Percentiles rank a stretch among this genome's conserved stretches.
Conservation (phyloP, 2,113 vertebrate species). For the Ceyx cyanopectus region DNA sequence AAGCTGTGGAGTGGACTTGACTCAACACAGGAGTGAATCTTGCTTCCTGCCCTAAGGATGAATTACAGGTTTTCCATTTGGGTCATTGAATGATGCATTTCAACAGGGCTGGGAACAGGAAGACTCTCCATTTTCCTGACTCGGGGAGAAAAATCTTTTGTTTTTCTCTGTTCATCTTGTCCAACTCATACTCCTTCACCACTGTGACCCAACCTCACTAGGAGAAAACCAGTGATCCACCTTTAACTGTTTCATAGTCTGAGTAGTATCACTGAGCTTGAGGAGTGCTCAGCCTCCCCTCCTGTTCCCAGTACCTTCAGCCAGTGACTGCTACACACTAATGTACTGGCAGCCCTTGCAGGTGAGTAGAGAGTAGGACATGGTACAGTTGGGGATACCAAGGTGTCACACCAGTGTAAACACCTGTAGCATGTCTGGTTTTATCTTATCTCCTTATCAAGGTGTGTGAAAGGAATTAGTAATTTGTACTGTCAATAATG, state of each 20-base stretch:
- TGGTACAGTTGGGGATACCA: background rate
- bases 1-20: background rate
- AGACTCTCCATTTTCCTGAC: background rate
- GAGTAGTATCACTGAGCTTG: background rate
- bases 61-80: background rate
- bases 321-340: background rate
- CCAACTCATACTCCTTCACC: background rate
- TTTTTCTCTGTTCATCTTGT: background rate
- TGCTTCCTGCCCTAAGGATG: background rate
- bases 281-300: background rate
- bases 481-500: conserved; percentile 19
- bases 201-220: background rate
- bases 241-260: background rate
- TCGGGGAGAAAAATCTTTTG: background rate
- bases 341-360: background rate
- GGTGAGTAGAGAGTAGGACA: background rate
- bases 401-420: conserved; percentile 8
- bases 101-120: background rate
- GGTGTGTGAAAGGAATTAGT: conserved; percentile 31
- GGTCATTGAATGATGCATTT: background rate
- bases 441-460: conserved; percentile 32
- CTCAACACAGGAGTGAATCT: background rate
- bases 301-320: background rate
- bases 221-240: background rate
- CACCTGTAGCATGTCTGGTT: background rate